These are phyloP conservation scores for Physella acuta DNA, from an alignment of 1,140 invertebrate species.

Conservation along the genomic window DNA sequence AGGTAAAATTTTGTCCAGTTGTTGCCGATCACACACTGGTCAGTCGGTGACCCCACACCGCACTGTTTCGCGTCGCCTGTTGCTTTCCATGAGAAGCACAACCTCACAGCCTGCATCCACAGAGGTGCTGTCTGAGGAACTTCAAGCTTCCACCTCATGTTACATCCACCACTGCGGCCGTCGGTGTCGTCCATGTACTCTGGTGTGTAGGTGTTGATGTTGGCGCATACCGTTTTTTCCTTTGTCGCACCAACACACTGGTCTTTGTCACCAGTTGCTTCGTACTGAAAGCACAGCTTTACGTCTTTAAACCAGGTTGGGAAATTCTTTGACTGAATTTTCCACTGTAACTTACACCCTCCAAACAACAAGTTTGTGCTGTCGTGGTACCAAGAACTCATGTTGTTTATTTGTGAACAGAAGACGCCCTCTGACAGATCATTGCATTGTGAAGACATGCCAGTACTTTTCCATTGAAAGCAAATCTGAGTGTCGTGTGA, in stretches of 20 bases:
- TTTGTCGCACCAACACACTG: constrained; percentile 27
- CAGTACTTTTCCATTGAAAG: constrained; percentile 28
- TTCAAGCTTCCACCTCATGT: constrained; percentile 26
- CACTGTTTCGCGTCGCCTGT: constrained; percentile 30
- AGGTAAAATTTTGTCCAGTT: constrained; percentile 26
- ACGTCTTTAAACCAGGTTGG: constrained; percentile 16
- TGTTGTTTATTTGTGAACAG: constrained; percentile 17
- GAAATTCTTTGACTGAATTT: not conserved
- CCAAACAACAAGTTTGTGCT: constrained; percentile 28
- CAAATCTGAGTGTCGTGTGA: constrained; percentile 21
- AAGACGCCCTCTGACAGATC: constrained; percentile 21
- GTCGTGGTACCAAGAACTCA: constrained; percentile 29
- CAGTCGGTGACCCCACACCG: not conserved
- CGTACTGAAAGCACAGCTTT: constrained; percentile 28
- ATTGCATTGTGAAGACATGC: constrained; percentile 24
- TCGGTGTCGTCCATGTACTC: constrained; percentile 30
- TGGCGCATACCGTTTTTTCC: constrained; percentile 19
- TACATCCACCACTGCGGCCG: constrained; percentile 22
- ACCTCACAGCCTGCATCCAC: constrained; percentile 21
- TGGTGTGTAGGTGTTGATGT: constrained; percentile 20
- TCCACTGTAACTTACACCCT: constrained; percentile 31
- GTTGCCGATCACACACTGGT: constrained; percentile 24
- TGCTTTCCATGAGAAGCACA: constrained; percentile 27
- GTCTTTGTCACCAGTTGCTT: constrained; percentile 21
- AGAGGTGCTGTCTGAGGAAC: constrained; percentile 21